Evolutionary conservation across 2,888 invertebrate species (phyloP).

Genomic region (Oxystoma pomonae): DNA sequence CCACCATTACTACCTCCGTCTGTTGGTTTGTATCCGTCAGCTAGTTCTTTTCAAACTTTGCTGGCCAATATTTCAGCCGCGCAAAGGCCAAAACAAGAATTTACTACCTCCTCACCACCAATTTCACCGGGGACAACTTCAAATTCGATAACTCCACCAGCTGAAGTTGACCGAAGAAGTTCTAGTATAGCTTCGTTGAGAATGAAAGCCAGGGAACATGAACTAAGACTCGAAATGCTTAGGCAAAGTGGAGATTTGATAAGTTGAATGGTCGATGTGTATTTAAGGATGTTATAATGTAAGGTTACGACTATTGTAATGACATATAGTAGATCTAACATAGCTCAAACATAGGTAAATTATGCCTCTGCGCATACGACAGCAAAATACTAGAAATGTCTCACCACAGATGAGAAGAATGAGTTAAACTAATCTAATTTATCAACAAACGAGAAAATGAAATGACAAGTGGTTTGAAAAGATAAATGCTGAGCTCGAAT

Average conservation of each 20-base stretch:
- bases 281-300: too few relatives aligned
- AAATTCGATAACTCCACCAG: constrained; percentile 49
- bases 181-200: constrained; percentile 85
- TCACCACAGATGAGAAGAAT: too few relatives aligned
- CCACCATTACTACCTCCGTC: constrained; percentile 62
- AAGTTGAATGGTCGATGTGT: constrained; percentile 71
- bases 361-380: too few relatives aligned
- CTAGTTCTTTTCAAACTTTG: constrained; percentile 78
- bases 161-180: constrained; percentile 76
- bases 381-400: too few relatives aligned
- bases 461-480: too few relatives aligned
- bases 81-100: constrained; percentile 54
- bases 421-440: too few relatives aligned
- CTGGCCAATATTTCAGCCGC: constrained; percentile 73
- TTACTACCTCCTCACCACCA: constrained; percentile 51
- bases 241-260: constrained; percentile 75
- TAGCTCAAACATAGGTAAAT: too few relatives aligned
- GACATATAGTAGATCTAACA: too few relatives aligned
- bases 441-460: too few relatives aligned
- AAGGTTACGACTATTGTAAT: too few relatives aligned
- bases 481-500: too few relatives aligned
- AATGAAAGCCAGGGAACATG: constrained; percentile 86
- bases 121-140: constrained; percentile 47
- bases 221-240: constrained; percentile 76
- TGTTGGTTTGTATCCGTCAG: constrained; percentile 56